These are phyloP conservation scores for Hoplostethus atlanticus DNA, from an alignment of 2,797 vertebrate genomes.

Conservation along the genomic window DNA sequence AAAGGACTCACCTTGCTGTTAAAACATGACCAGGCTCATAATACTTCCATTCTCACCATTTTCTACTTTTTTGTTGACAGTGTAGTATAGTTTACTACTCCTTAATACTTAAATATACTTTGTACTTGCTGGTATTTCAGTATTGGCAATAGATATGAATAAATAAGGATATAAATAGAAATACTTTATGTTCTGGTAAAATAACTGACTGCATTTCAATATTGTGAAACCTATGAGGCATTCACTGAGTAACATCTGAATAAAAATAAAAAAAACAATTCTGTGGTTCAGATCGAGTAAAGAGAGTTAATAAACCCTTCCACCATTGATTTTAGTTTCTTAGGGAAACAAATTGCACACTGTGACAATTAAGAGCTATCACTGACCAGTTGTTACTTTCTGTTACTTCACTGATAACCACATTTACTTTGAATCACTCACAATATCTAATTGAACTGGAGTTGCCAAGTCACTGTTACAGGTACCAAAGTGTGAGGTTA, in stretches of 20 bases:
- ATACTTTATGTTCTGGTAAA: slow-evolving; percentile 37
- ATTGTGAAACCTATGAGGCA: slow-evolving; percentile 34
- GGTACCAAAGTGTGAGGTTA: slow-evolving; percentile 75
- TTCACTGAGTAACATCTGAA: slow-evolving; percentile 36
- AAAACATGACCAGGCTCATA: slow-evolving; percentile 5
- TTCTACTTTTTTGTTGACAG: slow-evolving; percentile 8
- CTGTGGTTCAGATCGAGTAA: slow-evolving; percentile 39
- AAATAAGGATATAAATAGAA: slow-evolving; percentile 65
- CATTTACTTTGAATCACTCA: slow-evolving; percentile 29
- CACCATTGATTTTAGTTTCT: slow-evolving; percentile 53
- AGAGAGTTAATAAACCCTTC: slow-evolving; percentile 43
- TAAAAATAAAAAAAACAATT: slow-evolving; percentile 15
- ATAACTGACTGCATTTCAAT: slow-evolving; percentile 24
- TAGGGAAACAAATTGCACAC: slow-evolving; percentile 53
- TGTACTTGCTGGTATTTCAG: slow-evolving; percentile 40
- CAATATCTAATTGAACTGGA: slow-evolving; percentile 73
- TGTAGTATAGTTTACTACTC: slow-evolving; percentile 13
- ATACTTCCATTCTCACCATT: slow-evolving; percentile 10
- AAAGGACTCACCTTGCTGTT: slow-evolving; percentile 4
- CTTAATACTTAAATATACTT: slow-evolving; percentile 40
- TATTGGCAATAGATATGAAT: slow-evolving; percentile 59
- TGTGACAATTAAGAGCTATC: slow-evolving; percentile 29
- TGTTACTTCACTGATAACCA: slow-evolving; percentile 41
- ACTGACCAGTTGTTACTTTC: slow-evolving; percentile 23
- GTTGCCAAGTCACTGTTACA: slow-evolving; percentile 81